A percentile compares a stretch with the other conserved stretches of the same genome.
phyloP scores from a whole-genome alignment of 2,797 vertebrate genomes.

The Salmo trutta region DNA sequence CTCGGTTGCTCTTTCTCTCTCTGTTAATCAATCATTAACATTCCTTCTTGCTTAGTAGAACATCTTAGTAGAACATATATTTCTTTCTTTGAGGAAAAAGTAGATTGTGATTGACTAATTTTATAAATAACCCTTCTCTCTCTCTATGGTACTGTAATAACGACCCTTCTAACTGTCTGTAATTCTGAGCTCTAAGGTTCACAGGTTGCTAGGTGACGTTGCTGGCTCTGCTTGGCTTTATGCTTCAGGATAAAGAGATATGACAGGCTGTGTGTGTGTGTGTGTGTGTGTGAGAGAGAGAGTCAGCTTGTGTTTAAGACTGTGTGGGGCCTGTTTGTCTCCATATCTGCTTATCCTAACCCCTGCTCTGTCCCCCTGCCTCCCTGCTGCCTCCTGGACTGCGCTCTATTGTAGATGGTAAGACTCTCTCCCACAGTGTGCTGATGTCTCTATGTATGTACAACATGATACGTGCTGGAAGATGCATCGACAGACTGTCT shows the following conservation, averaged over 20 bases:
- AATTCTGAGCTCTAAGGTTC: constrained; percentile 23
- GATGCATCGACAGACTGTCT: not conserved
- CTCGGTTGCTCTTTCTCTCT: not conserved
- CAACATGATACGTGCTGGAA: not conserved
- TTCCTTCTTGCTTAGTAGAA: not conserved
- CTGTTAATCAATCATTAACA: not conserved
- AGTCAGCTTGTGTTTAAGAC: not conserved
- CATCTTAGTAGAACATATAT: not conserved
- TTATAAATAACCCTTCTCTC: not conserved
- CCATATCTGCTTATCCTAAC: constrained; percentile 52
- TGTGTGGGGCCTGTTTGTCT: constrained; percentile 31
- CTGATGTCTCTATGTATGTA: not conserved
- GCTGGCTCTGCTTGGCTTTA: constrained; percentile 29
- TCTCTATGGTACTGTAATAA: not conserved
- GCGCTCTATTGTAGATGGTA: constrained; percentile 71
- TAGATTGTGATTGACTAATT: not conserved
- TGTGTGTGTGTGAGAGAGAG: constrained; percentile 22
- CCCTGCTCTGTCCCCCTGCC: constrained; percentile 63
- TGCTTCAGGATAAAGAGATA: constrained; percentile 37
- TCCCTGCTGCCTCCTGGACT: constrained; percentile 51
- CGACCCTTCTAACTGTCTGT: not conserved
- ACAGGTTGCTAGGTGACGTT: not conserved
- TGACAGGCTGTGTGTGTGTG: constrained; percentile 20
- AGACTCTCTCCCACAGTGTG: constrained; percentile 48
- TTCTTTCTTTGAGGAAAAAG: not conserved